Base-by-base conservation (phyloP, 1,140 invertebrate genomes). In the Psix sp. region DNA sequence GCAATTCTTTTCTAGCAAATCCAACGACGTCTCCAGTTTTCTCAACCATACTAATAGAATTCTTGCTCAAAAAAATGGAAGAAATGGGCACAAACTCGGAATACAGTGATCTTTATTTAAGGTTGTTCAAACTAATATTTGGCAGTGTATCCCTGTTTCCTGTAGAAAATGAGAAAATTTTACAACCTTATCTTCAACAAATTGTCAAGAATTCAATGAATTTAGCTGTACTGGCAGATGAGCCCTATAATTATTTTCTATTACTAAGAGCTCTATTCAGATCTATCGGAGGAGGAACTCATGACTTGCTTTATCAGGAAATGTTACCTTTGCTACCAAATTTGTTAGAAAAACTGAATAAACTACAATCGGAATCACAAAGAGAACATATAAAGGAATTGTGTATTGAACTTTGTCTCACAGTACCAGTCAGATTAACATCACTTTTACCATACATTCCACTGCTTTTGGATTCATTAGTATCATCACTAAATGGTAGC, bases 301-400 rank as follows among this genome's bases (percentile, higher is more conserved):
- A 99, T 82, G 98, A 99, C 88, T 88, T 98, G 6, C 84, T 99
- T 0, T 99, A 99, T 86, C 97, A 99, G 87, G 97, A 99, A 87
- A 99, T 99, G 87, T 88, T 99, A 26, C 98, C 98, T 0, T 85
- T 99, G 9, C 86, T 99, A 26, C 97, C 97, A 0, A 98, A 96
- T 87, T 88, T 99, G 62, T 87, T 99, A 1, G 97, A 99, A 90
- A 96, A 96, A 15, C 87, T 99, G 29, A 99, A 99, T 85, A 92
- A 95, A 73, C 86, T 99, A 2, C 98, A 99, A 84, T 97, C 96
- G 82, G 96, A 97, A 16, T 89, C 98, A 6, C 98, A 99, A 82
- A 97, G 98, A 77, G 96, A 98, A 80, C 96, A 98, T 80, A 99
- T 99, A 96, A 98, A 98, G 84, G 98, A 99, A 89, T 88, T 99